Evolutionary conservation across 1,140 invertebrate genomes (phyloP).

Genomic region (Solenopsis fugax): DNA sequence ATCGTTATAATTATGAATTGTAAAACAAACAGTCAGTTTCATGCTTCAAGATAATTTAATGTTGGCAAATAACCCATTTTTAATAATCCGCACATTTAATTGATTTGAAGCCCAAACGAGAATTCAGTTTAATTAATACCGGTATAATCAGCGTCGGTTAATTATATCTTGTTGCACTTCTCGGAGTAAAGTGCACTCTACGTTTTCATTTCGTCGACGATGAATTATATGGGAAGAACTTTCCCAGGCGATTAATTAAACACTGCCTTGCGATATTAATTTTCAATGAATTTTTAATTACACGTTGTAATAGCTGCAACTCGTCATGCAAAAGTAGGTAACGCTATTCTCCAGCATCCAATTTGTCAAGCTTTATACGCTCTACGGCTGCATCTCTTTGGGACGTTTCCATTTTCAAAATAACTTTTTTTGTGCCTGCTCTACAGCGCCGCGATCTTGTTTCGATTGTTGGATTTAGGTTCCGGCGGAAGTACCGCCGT

Average conservation of each 20-base stretch:
- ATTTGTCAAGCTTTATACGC: slow-evolving; percentile 22
- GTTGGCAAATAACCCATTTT: slow-evolving; percentile 26
- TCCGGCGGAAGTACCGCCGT: slow-evolving; percentile 31
- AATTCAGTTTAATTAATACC: slow-evolving; percentile 32
- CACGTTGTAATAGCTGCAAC: slow-evolving; percentile 5
- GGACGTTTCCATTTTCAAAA: slow-evolving; percentile 1
- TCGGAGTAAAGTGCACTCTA: not conserved
- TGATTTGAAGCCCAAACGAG: slow-evolving; percentile 14
- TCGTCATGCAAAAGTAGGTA: slow-evolving; percentile 20
- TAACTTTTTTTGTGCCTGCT: slow-evolving; percentile 2
- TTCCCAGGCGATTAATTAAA: slow-evolving; percentile 41
- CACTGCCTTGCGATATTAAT: slow-evolving; percentile 36
- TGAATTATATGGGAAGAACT: slow-evolving; percentile 11
- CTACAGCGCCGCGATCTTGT: slow-evolving; percentile 29
- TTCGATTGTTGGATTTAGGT: slow-evolving; percentile 50
- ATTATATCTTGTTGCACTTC: slow-evolving; percentile 36
- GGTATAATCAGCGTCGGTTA: slow-evolving; percentile 45
- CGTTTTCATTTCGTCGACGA: slow-evolving; percentile 20
- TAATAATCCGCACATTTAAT: slow-evolving; percentile 31
- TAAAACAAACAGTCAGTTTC: slow-evolving; percentile 13
- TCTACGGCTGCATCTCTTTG: not conserved
- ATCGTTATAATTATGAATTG: not conserved
- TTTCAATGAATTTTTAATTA: slow-evolving; percentile 46
- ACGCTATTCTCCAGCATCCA: slow-evolving; percentile 9
- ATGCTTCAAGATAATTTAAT: slow-evolving; percentile 26